Evolutionary conservation across 2,113 vertebrate species (phyloP).

Genomic region (Maccullochella peelii): DNA sequence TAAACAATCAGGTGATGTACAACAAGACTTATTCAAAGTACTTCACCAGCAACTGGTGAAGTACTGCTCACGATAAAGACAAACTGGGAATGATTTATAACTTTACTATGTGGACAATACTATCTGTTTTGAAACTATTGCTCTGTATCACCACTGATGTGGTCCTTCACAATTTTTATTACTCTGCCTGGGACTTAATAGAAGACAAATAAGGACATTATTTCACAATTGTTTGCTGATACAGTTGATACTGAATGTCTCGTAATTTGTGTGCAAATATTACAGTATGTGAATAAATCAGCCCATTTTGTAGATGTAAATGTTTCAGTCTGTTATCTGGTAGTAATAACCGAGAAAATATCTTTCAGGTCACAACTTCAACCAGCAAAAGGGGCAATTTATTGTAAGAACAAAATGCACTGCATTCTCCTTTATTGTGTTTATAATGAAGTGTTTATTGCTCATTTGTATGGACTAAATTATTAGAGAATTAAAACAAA

Average conservation of each 20-base stretch:
- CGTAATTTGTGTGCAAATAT: background rate
- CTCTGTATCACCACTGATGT: background rate
- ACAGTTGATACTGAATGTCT: background rate
- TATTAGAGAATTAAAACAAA: background rate
- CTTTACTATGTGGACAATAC: background rate
- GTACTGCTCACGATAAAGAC: background rate
- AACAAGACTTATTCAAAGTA: constrained; percentile 82
- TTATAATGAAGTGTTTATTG: background rate
- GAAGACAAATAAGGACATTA: background rate
- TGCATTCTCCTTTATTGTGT: background rate
- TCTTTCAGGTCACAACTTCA: background rate
- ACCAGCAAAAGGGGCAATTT: background rate
- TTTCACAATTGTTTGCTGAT: background rate
- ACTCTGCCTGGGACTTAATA: background rate
- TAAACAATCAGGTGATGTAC: constrained; percentile 84
- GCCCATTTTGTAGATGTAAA: background rate
- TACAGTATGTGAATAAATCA: constrained; percentile 8
- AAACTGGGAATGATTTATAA: background rate
- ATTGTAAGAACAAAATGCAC: background rate
- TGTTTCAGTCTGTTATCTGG: background rate
- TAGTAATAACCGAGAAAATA: background rate
- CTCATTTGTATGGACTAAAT: too few species aligned
- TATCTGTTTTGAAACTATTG: background rate
- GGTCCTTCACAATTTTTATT: background rate
- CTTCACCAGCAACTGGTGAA: constrained; percentile 71